phyloP scores from a whole-genome alignment of 2,113 vertebrate genomes.

The human (Homo sapiens) region DNA sequence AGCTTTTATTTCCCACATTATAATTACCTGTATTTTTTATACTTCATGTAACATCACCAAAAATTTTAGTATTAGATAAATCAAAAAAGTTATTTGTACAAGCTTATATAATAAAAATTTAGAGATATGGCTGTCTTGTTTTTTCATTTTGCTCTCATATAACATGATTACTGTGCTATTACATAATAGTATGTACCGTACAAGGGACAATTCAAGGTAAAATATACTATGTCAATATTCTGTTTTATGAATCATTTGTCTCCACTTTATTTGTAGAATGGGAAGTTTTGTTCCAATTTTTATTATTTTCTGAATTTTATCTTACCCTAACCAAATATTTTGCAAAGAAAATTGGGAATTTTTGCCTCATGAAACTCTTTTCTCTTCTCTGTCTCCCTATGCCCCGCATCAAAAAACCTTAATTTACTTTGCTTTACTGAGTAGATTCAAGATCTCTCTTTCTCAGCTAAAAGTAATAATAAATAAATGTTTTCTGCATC shows the following conservation, averaged over 20 bases:
- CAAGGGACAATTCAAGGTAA: neutral
- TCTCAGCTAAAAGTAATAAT: neutral
- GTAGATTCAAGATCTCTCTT: neutral
- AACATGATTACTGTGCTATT: neutral
- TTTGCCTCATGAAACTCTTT: neutral
- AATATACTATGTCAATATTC: neutral
- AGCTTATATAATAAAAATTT: neutral
- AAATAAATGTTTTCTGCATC: neutral
- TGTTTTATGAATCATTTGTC: neutral
- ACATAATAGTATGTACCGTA: neutral
- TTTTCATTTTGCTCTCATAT: neutral
- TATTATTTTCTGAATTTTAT: neutral
- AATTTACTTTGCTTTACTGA: conserved; percentile 17
- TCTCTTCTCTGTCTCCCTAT: neutral
- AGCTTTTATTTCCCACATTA: neutral
- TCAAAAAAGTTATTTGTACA: neutral
- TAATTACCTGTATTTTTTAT: neutral
- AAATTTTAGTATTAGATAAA: neutral
- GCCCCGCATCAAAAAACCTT: neutral
- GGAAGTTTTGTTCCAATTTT: neutral
- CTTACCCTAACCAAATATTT: neutral
- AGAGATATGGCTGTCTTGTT: neutral
- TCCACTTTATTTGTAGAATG: neutral
- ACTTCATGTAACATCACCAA: neutral
- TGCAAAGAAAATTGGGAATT: neutral